A percentile compares a stretch with the other conserved stretches of the same genome.
These are phyloP conservation scores for Nyctereutes procyonoides DNA, from an alignment of 2,113 vertebrate species.

Conservation along the genomic window DNA sequence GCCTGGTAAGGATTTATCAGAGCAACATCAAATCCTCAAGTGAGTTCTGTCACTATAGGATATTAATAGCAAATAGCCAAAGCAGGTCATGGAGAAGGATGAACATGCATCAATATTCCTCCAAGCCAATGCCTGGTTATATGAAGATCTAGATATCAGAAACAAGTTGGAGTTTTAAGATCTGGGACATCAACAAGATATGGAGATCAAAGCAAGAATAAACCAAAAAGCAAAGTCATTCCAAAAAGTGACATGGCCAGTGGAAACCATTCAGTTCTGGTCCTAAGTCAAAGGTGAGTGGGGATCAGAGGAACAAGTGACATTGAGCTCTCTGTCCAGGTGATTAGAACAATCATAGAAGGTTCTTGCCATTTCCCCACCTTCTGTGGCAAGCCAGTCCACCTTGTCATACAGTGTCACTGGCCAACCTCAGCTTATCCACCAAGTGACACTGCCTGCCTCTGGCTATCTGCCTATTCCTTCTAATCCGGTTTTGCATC, in stretches of 20 bases:
- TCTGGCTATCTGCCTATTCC: conserved; percentile 23
- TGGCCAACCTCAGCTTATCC: conserved; percentile 27
- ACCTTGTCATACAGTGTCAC: background rate
- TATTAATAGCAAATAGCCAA: conserved; percentile 27
- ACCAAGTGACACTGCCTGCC: background rate
- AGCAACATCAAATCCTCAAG: conserved; percentile 11
- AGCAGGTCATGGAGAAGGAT: conserved; percentile 49
- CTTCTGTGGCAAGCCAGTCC: background rate
- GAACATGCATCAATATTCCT: background rate
- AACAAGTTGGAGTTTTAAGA: conserved; percentile 51
- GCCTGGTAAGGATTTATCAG: background rate
- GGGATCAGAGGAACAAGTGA: background rate
- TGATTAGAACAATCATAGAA: conserved; percentile 8
- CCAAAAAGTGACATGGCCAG: background rate
- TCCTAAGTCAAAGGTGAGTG: conserved; percentile 21
- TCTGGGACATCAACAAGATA: background rate
- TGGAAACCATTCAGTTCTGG: background rate
- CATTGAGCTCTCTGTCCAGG: background rate
- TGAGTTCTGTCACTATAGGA: conserved; percentile 43
- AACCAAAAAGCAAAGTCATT: conserved; percentile 37
- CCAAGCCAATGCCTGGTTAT: background rate
- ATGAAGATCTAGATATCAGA: conserved; percentile 8
- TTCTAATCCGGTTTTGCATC: conserved; percentile 47
- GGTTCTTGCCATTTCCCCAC: background rate
- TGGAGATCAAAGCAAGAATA: conserved; percentile 8